These are phyloP conservation scores for Sus scrofa DNA, from an alignment of 2,113 vertebrate species.

Conservation along the genomic window DNA sequence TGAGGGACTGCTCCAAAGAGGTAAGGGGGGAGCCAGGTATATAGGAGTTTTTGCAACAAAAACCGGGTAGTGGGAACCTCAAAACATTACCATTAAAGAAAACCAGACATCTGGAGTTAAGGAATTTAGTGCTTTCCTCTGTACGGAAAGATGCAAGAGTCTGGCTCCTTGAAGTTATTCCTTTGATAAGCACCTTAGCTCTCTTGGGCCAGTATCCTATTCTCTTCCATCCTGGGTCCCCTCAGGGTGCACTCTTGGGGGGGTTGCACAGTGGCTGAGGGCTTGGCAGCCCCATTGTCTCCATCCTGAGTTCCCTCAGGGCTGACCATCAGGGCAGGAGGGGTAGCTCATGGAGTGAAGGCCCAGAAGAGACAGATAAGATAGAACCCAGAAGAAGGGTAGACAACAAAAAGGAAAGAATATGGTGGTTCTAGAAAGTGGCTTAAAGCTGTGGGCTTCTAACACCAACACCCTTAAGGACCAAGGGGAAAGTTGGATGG, in stretches of 20 bases:
- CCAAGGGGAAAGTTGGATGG: not conserved
- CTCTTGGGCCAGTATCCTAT: not conserved
- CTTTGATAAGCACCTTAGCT: not conserved
- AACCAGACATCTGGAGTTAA: not conserved
- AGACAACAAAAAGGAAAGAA: not conserved
- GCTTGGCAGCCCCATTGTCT: not conserved
- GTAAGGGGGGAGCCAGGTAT: not conserved
- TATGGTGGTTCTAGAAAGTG: not conserved
- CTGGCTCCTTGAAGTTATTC: no score
- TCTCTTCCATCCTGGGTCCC: not conserved
- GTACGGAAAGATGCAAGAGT: no score
- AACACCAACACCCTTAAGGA: not conserved
- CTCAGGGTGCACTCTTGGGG: not conserved
- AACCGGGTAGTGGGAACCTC: not conserved
- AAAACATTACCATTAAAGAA: not conserved
- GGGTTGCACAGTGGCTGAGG: not conserved
- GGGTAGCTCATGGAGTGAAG: not conserved
- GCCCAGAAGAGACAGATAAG: not conserved
- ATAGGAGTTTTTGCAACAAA: not conserved
- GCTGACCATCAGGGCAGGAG: not conserved
- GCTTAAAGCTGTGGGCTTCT: not conserved
- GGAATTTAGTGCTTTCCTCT: no score
- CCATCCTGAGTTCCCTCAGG: not conserved
- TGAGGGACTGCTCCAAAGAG: not conserved
- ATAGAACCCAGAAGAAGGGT: not conserved